Percentiles rank a stretch among this genome's conserved stretches.
Evolutionary conservation across 2,113 vertebrate species (phyloP).

Genomic region (Gadus macrocephalus): DNA sequence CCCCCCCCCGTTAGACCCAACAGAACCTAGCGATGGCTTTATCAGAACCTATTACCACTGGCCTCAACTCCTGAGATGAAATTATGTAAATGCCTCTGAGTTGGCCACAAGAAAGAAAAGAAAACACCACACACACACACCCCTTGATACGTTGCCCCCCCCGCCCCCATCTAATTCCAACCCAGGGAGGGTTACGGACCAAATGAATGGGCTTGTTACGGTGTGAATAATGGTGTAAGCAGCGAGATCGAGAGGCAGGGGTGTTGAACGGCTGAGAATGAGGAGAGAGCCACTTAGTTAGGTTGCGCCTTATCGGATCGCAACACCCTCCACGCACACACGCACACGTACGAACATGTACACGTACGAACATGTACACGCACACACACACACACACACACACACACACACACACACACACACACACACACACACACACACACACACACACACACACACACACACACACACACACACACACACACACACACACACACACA

Average conservation of each 20-base stretch:
- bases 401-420: conserved; percentile 60
- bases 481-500: conserved; percentile 65
- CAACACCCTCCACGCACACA: conserved; percentile 53
- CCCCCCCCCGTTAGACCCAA: conserved; percentile 43
- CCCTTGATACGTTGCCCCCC: conserved; percentile 62
- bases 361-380: no score
- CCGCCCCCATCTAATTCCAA: conserved; percentile 70
- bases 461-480: conserved; percentile 56
- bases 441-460: conserved; percentile 56
- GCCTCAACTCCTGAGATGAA: conserved; percentile 47
- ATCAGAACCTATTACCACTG: conserved; percentile 72
- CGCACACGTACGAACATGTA: conserved; percentile 44
- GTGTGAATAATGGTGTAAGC: conserved; percentile 57
- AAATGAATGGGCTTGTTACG: conserved; percentile 72
- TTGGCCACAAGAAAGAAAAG: conserved; percentile 44
- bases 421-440: conserved; percentile 64
- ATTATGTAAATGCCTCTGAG: conserved; percentile 68
- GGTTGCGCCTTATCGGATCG: conserved; percentile 59
- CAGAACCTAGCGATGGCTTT: conserved; percentile 68
- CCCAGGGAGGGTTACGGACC: conserved; percentile 47
- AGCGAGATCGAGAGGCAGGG: conserved; percentile 20
- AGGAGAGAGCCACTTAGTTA: conserved; percentile 63
- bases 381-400: conserved; percentile 63
- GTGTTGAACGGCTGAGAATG: conserved; percentile 55
- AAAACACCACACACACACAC: conserved; percentile 22